Percentiles rank a stretch among this genome's conserved stretches.
Conservation (phyloP, 2,888 invertebrate species). For the Stictocephala bisonia region DNA sequence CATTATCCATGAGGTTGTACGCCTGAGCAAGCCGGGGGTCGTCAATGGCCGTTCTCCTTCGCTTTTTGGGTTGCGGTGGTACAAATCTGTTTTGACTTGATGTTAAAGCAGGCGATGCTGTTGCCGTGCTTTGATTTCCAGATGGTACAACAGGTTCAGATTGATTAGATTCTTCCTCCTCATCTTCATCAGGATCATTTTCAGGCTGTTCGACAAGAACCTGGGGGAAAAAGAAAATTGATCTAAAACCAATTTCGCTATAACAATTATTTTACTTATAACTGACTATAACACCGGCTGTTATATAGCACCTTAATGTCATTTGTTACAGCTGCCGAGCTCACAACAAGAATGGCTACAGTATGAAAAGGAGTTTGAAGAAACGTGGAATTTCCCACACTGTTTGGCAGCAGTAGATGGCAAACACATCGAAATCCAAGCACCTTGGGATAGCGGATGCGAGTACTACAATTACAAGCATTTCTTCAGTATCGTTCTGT, state of each 20-base stretch:
- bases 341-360: constrained; percentile 16
- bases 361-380: constrained; percentile 18
- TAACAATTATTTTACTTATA: constrained; percentile 13
- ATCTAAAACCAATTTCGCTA: constrained; percentile 13
- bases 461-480: constrained; percentile 46
- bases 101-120: constrained; percentile 13
- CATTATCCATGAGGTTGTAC: constrained; percentile 8
- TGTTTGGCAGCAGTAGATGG: constrained; percentile 19
- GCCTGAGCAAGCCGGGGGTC: constrained; percentile 13
- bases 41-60: constrained; percentile 1
- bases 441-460: constrained; percentile 14
- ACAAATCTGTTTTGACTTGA: constrained; percentile 7
- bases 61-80: constrained; percentile 3
- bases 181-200: constrained; percentile 12
- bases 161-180: constrained; percentile 10
- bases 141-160: constrained; percentile 13
- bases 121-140: constrained; percentile 13
- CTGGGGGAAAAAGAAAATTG: constrained; percentile 12
- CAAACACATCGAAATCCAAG: constrained; percentile 24
- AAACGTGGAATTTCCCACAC: constrained; percentile 29
- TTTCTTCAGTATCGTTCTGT: constrained; percentile 48
- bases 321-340: constrained; percentile 8
- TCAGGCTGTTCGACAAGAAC: constrained; percentile 24
- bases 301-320: constrained; percentile 5
- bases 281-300: constrained; percentile 5